Conservation (phyloP, 2,888 invertebrate genomes). For the Drosophila limbata region DNA sequence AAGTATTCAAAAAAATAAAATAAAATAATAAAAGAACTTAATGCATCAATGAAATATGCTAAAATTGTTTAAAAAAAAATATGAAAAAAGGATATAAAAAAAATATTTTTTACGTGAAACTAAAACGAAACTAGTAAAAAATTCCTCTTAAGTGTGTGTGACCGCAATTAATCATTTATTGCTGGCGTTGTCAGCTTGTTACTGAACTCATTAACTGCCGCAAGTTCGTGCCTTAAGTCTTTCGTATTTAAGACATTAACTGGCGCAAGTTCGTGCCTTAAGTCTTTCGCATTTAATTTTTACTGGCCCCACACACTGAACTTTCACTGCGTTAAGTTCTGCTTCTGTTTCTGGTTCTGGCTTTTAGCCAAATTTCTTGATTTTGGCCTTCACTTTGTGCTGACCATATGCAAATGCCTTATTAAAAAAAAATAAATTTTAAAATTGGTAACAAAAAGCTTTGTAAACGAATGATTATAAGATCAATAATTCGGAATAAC, state of each 20-base stretch:
- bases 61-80: background rate
- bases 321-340: slow-evolving; percentile 67
- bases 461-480: background rate
- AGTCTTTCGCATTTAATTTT: slow-evolving; percentile 63
- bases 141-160: slow-evolving; percentile 27
- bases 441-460: background rate
- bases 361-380: slow-evolving; percentile 41
- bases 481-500: slow-evolving; percentile 1
- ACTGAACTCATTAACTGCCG: slow-evolving; percentile 70
- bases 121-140: slow-evolving; percentile 51
- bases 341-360: slow-evolving; percentile 46
- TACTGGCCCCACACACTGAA: slow-evolving; percentile 45
- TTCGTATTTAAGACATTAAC: slow-evolving; percentile 22
- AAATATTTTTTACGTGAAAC: slow-evolving; percentile 6
- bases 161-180: slow-evolving; percentile 73
- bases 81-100: background rate
- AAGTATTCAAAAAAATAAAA: slow-evolving; percentile 57
- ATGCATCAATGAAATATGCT: too few species aligned
- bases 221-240: slow-evolving; percentile 60
- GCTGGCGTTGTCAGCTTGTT: slow-evolving; percentile 28
- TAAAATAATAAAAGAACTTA: too few species aligned
- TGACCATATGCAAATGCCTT: slow-evolving; percentile 59
- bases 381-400: slow-evolving; percentile 16
- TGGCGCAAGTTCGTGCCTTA: slow-evolving; percentile 10
- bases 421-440: slow-evolving; percentile 33